These are phyloP conservation scores for Brevimyrus niger DNA, from an alignment of 2,113 vertebrate genomes.

Conservation along the genomic window DNA sequence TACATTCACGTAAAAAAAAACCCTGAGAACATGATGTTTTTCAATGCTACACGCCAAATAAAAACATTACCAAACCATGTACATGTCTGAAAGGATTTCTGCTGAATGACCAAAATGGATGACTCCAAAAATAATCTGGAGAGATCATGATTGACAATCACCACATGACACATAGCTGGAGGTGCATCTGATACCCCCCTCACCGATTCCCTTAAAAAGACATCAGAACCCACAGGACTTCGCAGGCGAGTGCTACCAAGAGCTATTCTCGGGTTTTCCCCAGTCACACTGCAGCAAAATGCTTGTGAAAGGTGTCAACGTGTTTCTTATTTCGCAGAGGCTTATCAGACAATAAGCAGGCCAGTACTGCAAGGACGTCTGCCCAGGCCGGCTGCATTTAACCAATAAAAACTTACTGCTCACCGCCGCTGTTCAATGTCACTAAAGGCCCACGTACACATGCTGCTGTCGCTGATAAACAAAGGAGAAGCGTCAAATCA, in stretches of 20 bases:
- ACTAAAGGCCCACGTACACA: neutral
- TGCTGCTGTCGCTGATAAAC: neutral
- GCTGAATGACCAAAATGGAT: constrained; percentile 60
- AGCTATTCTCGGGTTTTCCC: constrained; percentile 83
- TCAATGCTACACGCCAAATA: neutral
- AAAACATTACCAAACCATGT: neutral
- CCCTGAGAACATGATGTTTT: neutral
- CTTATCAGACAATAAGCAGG: constrained; percentile 7
- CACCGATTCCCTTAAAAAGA: constrained; percentile 99
- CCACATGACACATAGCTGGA: constrained; percentile 85
- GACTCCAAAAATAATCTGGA: constrained; percentile 75
- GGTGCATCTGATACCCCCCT: constrained; percentile 76
- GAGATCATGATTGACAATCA: constrained; percentile 78
- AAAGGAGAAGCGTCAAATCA: neutral
- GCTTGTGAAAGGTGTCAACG: constrained; percentile 66
- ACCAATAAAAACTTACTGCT: neutral
- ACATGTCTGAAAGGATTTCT: neutral
- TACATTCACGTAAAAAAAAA: neutral
- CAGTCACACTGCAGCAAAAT: constrained; percentile 60
- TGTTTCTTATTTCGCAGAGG: neutral
- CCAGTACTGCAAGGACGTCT: neutral
- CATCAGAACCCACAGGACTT: constrained; percentile 71
- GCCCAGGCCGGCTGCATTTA: no score
- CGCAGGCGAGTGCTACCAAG: constrained; percentile 74
- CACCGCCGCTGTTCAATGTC: neutral